Evolutionary conservation across 2,888 invertebrate species (phyloP), one percentile per base, ranked within the genome.

Genomic region (Chrysotoxum bicinctum): DNA sequence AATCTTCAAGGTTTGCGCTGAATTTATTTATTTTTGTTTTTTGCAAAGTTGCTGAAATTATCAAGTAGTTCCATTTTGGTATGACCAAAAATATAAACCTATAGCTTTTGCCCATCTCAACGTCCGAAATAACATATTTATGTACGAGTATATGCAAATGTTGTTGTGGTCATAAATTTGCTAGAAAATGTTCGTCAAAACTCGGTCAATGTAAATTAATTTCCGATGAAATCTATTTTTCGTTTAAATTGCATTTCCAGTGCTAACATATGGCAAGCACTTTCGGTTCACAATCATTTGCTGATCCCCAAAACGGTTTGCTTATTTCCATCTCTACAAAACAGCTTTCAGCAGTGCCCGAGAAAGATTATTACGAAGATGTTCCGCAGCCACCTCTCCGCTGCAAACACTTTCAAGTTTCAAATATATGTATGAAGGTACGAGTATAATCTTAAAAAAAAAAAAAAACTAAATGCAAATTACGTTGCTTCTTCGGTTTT

Each of bases 401-500:
- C 26, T 12, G 45, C 54, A 30, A 32, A 54, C 45, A 45, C 21
- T 58, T 68, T 56, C 66, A 23, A 56, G 30, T 3, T 37, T 6
- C 10, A 35, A 4, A 37, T n/a, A 2, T 75, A 56, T n/a, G n/a
- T n/a, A n/a, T n/a, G n/a, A n/a, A n/a, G n/a, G n/a, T n/a, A n/a
- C n/a, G n/a, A n/a, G n/a, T n/a, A n/a, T n/a, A n/a, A n/a, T n/a
- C n/a, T n/a, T n/a, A n/a, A n/a, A n/a, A n/a, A n/a, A n/a, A n/a
- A n/a, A n/a, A n/a, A n/a, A n/a, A n/a, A 26, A 35, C 56, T 26
- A 50, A 75, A 66, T 68, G 68, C 68, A 68, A 76, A 76, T 76
- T 68, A 14, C 14, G 19, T 66, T 50, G 48, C 35, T 50, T 48
- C 48, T 58, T 62, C 30, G 14, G 68, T 37, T 58, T 12, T 50